Evolutionary conservation across 2,113 vertebrate genomes (phyloP), one percentile per base, ranked within the genome.

Genomic region (Oryzias woworae): DNA sequence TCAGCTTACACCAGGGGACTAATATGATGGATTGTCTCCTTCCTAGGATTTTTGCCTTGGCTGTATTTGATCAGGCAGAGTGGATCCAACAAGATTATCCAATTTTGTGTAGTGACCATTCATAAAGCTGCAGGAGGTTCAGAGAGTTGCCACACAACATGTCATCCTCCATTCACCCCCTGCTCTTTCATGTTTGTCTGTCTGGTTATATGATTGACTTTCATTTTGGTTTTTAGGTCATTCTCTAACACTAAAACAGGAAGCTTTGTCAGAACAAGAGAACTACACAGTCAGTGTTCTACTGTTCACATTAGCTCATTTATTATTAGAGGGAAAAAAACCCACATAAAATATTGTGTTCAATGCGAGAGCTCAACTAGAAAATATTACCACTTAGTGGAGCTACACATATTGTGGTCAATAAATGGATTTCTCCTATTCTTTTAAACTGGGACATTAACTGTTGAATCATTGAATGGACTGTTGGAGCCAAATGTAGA

Each of bases 11-110:
- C 22, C 2, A 0, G 52, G 18, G 24, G 53, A 57, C 31, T 69
- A 53, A 75, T 69, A 75, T 72, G 49, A 84, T 75, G n/a, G 73
- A 76, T 42, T 55, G 53, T 52, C 51, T 60, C 47, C 24, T 69
- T 67, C 47, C 24, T 46, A 49, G 63, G 31, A 56, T 63, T 45
- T 36, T 22, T 13, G 31, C 61, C 23, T 53, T 1, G 4, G 10
- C 53, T 61, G 64, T 14, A 14, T 75, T 78, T 70, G 70, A 78
- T 79, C 65, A 76, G 71, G 17, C 31, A 69, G 41, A 73, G 69
- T 52, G 48, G 22, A 20, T 77, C 57, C 69, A 22, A 60, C 56
- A 55, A 66, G 43, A 52, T 60, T 58, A 64, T 71, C 55, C 49
- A 47, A 16, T 77, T 74, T 26, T 56, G 15, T 58, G 17, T 17